Conservation (phyloP, 2,113 vertebrate genomes). For the Macrotis lagotis region DNA sequence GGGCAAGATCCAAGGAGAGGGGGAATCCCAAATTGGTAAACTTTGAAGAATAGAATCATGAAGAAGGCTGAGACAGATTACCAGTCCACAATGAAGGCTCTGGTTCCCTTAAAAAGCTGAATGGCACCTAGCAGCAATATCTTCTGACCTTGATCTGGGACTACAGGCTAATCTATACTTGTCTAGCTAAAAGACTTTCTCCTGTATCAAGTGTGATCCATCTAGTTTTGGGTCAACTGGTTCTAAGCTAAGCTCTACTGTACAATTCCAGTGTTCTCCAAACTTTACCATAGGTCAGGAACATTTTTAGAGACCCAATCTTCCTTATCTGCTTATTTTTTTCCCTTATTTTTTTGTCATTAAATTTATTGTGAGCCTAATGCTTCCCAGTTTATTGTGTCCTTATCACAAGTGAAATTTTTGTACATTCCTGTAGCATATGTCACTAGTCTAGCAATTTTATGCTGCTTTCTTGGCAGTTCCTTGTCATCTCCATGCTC, state of each 20-base stretch:
- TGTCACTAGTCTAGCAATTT: background rate
- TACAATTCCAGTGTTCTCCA: background rate
- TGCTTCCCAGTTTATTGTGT: constrained; percentile 14
- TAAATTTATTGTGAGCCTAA: constrained; percentile 16
- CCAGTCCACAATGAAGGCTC: background rate
- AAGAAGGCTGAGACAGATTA: background rate
- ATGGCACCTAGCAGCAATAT: background rate
- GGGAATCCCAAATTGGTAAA: background rate
- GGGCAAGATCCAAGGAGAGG: background rate
- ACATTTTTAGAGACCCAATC: background rate
- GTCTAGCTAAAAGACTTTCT: background rate
- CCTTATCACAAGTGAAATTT: background rate
- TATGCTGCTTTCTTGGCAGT: background rate
- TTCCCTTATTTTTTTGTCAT: background rate
- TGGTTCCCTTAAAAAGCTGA: background rate
- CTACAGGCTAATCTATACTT: background rate
- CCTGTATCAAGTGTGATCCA: background rate
- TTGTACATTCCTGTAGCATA: background rate
- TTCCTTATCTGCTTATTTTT: background rate
- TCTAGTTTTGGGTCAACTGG: background rate
- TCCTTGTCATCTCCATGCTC: background rate
- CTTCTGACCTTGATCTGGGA: background rate
- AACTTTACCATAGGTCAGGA: background rate
- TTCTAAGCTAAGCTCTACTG: background rate
- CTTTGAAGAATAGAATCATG: background rate